A percentile compares a stretch with the other conserved stretches of the same genome.
phyloP scores from a whole-genome alignment of 2,113 vertebrate genomes.

The Etheostoma spectabile region DNA sequence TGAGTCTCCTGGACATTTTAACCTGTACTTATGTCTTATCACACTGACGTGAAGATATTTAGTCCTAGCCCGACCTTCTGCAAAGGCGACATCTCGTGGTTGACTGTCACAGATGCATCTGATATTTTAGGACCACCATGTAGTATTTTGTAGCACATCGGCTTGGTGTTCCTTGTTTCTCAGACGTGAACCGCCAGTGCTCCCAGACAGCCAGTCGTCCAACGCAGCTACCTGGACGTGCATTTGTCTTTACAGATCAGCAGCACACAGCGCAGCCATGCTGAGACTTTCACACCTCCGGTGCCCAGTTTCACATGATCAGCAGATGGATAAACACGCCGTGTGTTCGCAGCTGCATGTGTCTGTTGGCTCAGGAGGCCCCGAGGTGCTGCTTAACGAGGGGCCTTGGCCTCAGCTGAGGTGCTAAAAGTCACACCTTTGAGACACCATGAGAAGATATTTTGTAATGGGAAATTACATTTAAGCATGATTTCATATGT shows the following conservation, averaged over 20 bases:
- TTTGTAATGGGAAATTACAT: no score
- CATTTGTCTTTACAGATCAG: slow-evolving; percentile 14
- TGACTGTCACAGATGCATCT: no score
- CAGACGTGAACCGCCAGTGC: background rate
- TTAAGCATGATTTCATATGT: no score
- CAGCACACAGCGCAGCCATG: slow-evolving; percentile 2
- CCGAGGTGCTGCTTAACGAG: slow-evolving; percentile 30
- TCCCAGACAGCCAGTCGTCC: slow-evolving; percentile 5
- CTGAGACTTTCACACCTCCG: slow-evolving; percentile 59
- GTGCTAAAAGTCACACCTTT: slow-evolving; percentile 67
- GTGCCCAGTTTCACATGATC: slow-evolving; percentile 34
- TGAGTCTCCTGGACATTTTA: no score
- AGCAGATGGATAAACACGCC: slow-evolving; percentile 66
- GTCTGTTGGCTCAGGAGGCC: slow-evolving; percentile 57
- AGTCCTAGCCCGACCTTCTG: no score
- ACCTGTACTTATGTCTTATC: no score
- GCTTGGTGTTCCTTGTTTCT: background rate
- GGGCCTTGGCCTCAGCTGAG: slow-evolving; percentile 21
- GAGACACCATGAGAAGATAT: slow-evolving; percentile 24
- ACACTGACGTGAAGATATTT: no score
- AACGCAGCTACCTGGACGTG: slow-evolving; percentile 20
- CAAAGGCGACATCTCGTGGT: no score
- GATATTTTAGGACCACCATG: no score
- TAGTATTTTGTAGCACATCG: background rate
- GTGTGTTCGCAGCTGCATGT: slow-evolving; percentile 78